Evolutionary conservation across 2,797 vertebrate genomes (phyloP).

Genomic region (Megalops cyprinoides): DNA sequence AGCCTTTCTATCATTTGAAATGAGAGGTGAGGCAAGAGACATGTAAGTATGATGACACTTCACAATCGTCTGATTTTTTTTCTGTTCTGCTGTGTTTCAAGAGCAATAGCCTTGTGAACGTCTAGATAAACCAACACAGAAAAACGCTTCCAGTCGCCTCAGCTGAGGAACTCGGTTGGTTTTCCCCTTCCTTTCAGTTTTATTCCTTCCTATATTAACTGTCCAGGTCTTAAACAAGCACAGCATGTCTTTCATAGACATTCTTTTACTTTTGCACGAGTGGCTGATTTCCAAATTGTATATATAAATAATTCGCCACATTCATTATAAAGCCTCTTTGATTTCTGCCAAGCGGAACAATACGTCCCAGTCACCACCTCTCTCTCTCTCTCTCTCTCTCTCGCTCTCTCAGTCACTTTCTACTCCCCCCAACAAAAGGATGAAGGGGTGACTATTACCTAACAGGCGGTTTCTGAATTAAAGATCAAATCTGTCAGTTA

Average conservation of each 20-base stretch:
- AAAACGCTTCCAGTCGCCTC: too few species aligned
- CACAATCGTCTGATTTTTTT: too few species aligned
- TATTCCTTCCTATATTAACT: slow-evolving; percentile 20
- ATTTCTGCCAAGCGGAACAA: slow-evolving; percentile 76
- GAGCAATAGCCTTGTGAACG: too few species aligned
- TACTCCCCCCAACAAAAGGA: not conserved
- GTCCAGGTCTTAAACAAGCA: slow-evolving; percentile 78
- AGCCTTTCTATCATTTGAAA: too few species aligned
- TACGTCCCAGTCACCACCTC: not conserved
- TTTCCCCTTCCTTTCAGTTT: not conserved
- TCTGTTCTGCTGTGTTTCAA: too few species aligned
- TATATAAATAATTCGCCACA: slow-evolving; percentile 83
- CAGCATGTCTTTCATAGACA: slow-evolving; percentile 72
- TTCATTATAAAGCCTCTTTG: slow-evolving; percentile 83
- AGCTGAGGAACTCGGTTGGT: too few species aligned
- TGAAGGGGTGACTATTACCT: slow-evolving; percentile 12
- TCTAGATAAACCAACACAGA: too few species aligned
- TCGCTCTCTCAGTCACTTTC: slow-evolving; percentile 20
- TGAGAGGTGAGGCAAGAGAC: too few species aligned
- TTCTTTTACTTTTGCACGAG: slow-evolving; percentile 71
- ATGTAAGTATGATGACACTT: too few species aligned
- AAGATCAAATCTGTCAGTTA: slow-evolving; percentile 13
- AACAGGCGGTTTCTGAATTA: slow-evolving; percentile 14
- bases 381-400: slow-evolving; percentile 26
- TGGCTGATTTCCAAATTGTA: slow-evolving; percentile 82